Percentiles rank a stretch among this genome's conserved stretches.
These are phyloP conservation scores for Cariama cristata DNA, from an alignment of 2,113 vertebrate species.

Conservation along the genomic window DNA sequence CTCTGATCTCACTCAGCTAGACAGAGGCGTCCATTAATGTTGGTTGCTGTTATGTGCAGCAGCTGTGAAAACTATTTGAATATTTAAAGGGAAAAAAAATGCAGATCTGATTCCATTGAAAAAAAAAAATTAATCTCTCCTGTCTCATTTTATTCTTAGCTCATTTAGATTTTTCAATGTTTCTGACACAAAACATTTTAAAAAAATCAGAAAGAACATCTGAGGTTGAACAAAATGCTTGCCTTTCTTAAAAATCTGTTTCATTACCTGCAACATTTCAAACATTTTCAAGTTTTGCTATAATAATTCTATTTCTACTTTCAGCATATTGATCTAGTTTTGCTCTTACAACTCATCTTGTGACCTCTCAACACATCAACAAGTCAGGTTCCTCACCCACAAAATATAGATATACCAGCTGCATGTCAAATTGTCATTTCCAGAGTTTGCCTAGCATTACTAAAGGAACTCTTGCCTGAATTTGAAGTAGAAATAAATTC, in stretches of 20 bases:
- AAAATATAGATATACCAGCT: neutral
- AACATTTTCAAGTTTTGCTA: neutral
- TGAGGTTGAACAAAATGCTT: neutral
- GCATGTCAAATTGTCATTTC: neutral
- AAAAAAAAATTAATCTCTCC: neutral
- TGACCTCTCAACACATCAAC: accelerated
- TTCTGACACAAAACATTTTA: neutral
- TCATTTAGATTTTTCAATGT: neutral
- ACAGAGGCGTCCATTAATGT: neutral
- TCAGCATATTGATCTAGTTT: neutral
- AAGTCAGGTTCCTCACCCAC: neutral
- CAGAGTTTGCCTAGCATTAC: neutral
- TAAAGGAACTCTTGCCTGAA: neutral
- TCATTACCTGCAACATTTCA: neutral
- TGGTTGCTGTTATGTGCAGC: neutral
- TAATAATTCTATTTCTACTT: neutral
- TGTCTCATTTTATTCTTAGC: neutral
- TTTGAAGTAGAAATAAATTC: neutral
- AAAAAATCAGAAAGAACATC: neutral
- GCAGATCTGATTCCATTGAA: neutral
- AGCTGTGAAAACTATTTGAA: neutral
- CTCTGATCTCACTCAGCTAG: neutral
- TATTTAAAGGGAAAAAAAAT: neutral
- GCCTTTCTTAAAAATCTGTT: neutral
- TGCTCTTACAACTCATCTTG: neutral